Evolutionary conservation across 23 tunicate genomes (phyloP).

Genomic region (Oikopleura dioica): DNA sequence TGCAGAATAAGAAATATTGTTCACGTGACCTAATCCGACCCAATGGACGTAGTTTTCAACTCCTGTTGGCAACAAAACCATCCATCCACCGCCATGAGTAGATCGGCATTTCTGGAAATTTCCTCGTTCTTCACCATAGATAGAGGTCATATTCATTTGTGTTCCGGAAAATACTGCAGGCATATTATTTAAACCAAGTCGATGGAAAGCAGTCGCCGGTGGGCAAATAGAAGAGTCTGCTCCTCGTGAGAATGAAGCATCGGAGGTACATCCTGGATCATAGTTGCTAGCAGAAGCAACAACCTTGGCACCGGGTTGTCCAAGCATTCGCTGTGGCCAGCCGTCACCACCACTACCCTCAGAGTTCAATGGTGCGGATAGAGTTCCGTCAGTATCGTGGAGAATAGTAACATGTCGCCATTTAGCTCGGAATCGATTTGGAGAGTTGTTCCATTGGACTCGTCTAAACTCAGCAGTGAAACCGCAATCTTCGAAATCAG

Average conservation of each 20-base stretch:
- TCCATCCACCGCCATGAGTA: neutral
- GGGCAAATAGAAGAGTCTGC: neutral
- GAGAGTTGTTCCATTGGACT: neutral
- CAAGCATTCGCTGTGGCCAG: neutral
- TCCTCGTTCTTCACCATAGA: neutral
- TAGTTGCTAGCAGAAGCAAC: neutral
- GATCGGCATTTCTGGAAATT: neutral
- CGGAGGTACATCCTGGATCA: neutral
- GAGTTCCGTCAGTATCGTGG: neutral
- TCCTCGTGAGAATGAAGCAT: constrained; percentile 1
- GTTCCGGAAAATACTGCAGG: neutral
- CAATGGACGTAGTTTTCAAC: constrained; percentile 1
- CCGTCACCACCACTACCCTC: constrained; percentile 5
- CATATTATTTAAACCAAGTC: neutral
- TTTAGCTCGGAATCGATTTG: constrained; percentile 8
- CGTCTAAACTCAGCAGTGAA: constrained; percentile 13
- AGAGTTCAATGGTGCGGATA: constrained; percentile 1
- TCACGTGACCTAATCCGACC: constrained; percentile 2
- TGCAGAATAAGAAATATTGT: constrained; percentile 6
- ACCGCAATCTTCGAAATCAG: constrained; percentile 5
- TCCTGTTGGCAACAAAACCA: neutral
- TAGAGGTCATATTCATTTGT: neutral
- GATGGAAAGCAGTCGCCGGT: constrained; percentile 2
- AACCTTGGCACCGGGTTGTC: neutral
- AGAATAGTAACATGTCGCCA: constrained; percentile 5